Conservation (phyloP, 2,113 vertebrate species). For the Etheostoma cragini region DNA sequence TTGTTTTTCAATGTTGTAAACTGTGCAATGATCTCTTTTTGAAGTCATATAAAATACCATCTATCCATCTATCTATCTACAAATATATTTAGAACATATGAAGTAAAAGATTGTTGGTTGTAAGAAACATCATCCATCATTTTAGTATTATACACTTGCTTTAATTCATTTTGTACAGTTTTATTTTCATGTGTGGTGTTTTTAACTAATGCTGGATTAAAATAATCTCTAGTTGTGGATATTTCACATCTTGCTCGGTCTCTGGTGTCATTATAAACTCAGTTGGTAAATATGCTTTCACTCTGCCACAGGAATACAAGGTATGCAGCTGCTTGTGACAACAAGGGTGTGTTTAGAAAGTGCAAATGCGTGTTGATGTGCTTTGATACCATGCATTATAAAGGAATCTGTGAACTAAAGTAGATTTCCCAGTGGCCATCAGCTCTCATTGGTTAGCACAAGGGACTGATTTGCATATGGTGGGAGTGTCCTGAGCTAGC, state of each 20-base stretch:
- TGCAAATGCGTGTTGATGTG: slow-evolving; percentile 30
- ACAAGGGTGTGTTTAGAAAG: slow-evolving; percentile 41
- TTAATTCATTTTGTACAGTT: slow-evolving; percentile 8
- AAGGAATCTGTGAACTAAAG: slow-evolving; percentile 51
- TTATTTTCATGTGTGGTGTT: slow-evolving; percentile 10
- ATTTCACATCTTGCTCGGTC: slow-evolving; percentile 54
- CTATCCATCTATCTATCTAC: not conserved
- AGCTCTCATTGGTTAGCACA: slow-evolving; percentile 70
- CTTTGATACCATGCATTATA: slow-evolving; percentile 24
- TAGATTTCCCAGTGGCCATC: slow-evolving; percentile 40
- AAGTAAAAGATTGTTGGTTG: not conserved
- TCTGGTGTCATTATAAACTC: slow-evolving; percentile 39
- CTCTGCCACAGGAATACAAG: slow-evolving; percentile 37
- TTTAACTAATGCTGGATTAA: slow-evolving; percentile 62
- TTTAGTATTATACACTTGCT: slow-evolving; percentile 3
- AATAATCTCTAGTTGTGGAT: slow-evolving; percentile 65
- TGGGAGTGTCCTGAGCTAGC: slow-evolving; percentile 78
- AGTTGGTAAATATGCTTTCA: slow-evolving; percentile 45
- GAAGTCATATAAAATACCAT: not conserved
- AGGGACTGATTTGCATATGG: slow-evolving; percentile 77
- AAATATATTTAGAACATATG: not conserved
- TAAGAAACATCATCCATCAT: not conserved
- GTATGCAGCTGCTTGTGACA: slow-evolving; percentile 37
- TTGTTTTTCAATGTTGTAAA: not conserved
- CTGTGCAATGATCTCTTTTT: not conserved